Base-by-base conservation (phyloP, 2,888 invertebrate genomes). In the Nineta flava region DNA sequence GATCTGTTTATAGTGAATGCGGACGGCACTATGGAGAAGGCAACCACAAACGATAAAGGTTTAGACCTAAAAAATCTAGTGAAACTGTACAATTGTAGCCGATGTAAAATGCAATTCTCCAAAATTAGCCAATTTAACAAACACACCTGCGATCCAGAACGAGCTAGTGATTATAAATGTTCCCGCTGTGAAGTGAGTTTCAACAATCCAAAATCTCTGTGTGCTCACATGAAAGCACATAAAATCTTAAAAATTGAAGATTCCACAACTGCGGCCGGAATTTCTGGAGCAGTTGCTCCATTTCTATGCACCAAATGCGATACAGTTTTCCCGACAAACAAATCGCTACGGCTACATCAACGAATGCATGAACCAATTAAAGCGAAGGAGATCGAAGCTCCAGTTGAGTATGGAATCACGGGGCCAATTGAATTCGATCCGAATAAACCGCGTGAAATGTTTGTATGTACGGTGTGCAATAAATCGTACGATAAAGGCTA, bases 281-380 rank as follows among this genome's bases (percentile, higher is more conserved):
- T 26, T 26, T 35, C 51, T 43, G n/a, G 19, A 54, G 57, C 34
- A 58, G 63, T 16, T 53, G 53, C 38, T 4, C 65, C 69, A 1
- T 76, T 71, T 54, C 62, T 71, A 47, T 85, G 85, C 56, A 69
- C 70, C 7, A 68, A 76, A n/a, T 85, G 85, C 58, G 74, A 74
- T 38, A 86, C 85, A 0, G 66, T 71, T 26, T 85, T 85, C 58
- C 71, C 73, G 0, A 75, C 79, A 0, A 77, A 76, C 55, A 86
- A 83, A 59, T 76, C 75, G 5, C 61, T 81, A 49, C 71, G 81
- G 56, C 65, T 86, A 45, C 86, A 86, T 60, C 76, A 75, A 57
- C 73, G 83, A 53, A 85, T 86, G 77, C 86, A 86, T 56, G 77
- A 79, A 34, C 81, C 83, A 3, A 70, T 79, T 5, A 75, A 77